Evolutionary conservation across 1,140 invertebrate genomes (phyloP).

Genomic region (Leptinotarsa texana): DNA sequence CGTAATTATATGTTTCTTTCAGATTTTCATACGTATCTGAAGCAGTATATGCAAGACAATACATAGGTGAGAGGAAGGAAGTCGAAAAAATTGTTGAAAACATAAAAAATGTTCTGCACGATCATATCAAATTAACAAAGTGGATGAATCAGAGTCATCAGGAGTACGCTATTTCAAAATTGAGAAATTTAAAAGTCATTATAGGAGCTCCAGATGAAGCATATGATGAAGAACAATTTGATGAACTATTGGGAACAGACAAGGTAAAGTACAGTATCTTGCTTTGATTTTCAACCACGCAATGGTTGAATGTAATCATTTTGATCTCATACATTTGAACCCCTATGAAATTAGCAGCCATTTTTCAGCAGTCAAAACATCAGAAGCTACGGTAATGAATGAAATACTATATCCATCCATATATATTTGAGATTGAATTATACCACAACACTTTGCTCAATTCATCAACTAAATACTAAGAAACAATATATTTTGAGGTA

Average conservation of each 20-base stretch:
- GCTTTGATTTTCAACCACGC: no score
- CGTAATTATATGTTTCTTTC: background rate
- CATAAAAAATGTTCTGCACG: slow-evolving; percentile 13
- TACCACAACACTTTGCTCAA: no score
- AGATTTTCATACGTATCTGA: slow-evolving; percentile 33
- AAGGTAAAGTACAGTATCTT: slow-evolving; percentile 10
- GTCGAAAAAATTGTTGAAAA: slow-evolving; percentile 31
- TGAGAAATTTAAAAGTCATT: slow-evolving; percentile 27
- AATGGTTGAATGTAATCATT: no score
- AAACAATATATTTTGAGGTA: no score
- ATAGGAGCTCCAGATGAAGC: slow-evolving; percentile 34
- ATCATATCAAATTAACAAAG: slow-evolving; percentile 20
- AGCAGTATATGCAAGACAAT: slow-evolving; percentile 23
- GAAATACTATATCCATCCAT: no score
- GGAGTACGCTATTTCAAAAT: slow-evolving; percentile 27
- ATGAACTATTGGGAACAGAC: slow-evolving; percentile 28
- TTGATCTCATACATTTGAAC: no score
- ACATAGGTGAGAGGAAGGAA: slow-evolving; percentile 9
- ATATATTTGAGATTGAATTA: no score
- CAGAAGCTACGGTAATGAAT: no score
- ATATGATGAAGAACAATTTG: slow-evolving; percentile 31
- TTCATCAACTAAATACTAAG: no score
- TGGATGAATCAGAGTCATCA: slow-evolving; percentile 29
- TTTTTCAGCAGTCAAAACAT: no score
- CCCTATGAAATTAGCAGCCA: no score